Evolutionary conservation across 2,113 vertebrate genomes (phyloP).

Genomic region (Hippocampus abdominalis): DNA sequence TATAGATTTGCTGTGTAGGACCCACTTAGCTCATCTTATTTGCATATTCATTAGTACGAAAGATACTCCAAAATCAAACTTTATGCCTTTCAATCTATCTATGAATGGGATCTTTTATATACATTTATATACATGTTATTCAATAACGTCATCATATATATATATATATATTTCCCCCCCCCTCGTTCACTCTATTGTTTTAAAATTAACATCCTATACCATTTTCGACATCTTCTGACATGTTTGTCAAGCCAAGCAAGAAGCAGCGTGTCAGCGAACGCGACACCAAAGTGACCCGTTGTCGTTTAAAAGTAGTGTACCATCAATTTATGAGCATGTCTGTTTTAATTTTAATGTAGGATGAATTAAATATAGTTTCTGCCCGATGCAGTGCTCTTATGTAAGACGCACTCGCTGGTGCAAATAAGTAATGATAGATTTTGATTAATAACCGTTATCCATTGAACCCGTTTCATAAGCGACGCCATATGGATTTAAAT

Average conservation of each 20-base stretch:
- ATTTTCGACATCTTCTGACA: background rate
- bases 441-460: conserved; percentile 19
- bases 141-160: too few relatives aligned
- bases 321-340: background rate
- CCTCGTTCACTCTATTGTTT: background rate
- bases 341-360: conserved; percentile 6
- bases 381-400: background rate
- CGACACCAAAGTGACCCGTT: background rate
- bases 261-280: background rate
- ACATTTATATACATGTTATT: too few relatives aligned
- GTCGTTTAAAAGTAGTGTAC: background rate
- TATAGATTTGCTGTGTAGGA: conserved; percentile 25
- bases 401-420: background rate
- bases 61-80: background rate
- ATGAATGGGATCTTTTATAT: background rate
- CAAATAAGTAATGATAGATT: conserved; percentile 14
- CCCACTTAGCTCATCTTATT: conserved; percentile 29
- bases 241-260: background rate
- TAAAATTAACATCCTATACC: background rate
- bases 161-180: too few relatives aligned
- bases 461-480: conserved; percentile 2
- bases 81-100: background rate
- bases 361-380: background rate
- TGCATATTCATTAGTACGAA: conserved; percentile 55
- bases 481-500: conserved; percentile 11